Base-by-base conservation (phyloP, 2,113 vertebrate species). In the Lampris megalopsis region DNA sequence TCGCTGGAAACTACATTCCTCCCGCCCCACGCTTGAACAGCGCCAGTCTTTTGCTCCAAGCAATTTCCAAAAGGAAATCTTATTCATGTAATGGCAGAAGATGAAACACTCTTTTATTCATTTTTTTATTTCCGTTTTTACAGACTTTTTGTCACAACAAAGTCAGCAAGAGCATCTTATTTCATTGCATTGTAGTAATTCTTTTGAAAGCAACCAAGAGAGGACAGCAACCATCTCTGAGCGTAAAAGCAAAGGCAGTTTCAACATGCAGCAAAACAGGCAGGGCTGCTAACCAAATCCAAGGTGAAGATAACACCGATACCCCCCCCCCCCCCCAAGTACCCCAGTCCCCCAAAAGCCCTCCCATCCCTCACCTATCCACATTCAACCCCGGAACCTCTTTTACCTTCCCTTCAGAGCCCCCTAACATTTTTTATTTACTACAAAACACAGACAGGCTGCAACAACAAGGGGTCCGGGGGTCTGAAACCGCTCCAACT, bases 71-170 rank as follows among this genome's bases (percentile, higher is more conserved):
- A 24, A 42, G 7, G 40, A 67, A 41, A 24, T 35, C 11, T 52
- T 2, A 9, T 52, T 52, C 9, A 52, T 9, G 41, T 6, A 67
- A 7, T 9, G 9, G 1, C 38, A 41, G n/a, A 42, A 6, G 41
- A 57, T 42, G 40, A 52, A 40, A 35, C 10, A 42, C 9, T 3
- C 36, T 67, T 80, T 59, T 64, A 75, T 73, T 53, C 8, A 68
- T 70, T 72, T 92, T 90, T 88, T 91, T 84, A 80, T 87, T 92
- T 88, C 67, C 68, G 78, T 92, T 91, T 93, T 91, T 90, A 92
- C 88, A 91, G 90, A 93, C 87, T 81, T 93, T 90, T 91, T 90
- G 88, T 91, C 91, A 95, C 92, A 93, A 94, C 86, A 91, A 93
- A 92, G 89, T 89, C 91, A 93, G 88, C 86, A 82, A 91, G 85